Evolutionary conservation across 1,140 invertebrate species (phyloP).

Genomic region (Colletes gigas): DNA sequence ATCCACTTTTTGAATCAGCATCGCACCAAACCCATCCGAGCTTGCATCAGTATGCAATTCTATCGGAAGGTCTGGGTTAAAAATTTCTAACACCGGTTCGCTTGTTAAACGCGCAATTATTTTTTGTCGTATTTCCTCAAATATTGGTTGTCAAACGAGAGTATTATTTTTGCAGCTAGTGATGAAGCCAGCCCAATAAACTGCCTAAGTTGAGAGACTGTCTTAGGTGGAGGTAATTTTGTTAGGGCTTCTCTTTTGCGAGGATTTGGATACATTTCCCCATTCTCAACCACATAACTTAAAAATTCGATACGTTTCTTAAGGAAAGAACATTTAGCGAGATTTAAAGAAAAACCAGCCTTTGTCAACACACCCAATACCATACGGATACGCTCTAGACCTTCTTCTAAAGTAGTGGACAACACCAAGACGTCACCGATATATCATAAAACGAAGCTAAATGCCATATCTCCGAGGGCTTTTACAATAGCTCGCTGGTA

Average conservation of each 20-base stretch:
- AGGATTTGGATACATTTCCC: constrained; percentile 54
- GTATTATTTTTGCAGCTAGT: too few relatives aligned
- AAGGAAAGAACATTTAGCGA: constrained; percentile 69
- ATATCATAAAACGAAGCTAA: constrained; percentile 26
- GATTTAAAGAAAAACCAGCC: constrained; percentile 44
- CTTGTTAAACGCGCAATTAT: background rate
- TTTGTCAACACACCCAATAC: constrained; percentile 48
- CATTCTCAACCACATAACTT: constrained; percentile 52
- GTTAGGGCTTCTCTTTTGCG: constrained; percentile 49
- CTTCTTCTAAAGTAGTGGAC: constrained; percentile 50
- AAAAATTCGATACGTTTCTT: constrained; percentile 65
- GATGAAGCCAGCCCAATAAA: constrained; percentile 64
- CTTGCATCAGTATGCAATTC: constrained; percentile 4
- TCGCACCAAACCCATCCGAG: background rate
- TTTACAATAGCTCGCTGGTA: constrained; percentile 24
- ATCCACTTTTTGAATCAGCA: background rate
- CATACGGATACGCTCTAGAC: constrained; percentile 48
- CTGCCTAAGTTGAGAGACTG: constrained; percentile 62
- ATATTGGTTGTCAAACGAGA: constrained; percentile 46
- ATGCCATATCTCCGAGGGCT: constrained; percentile 29
- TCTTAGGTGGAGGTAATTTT: constrained; percentile 56
- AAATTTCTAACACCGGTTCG: background rate
- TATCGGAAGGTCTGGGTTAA: background rate
- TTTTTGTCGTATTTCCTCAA: background rate
- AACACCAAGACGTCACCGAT: constrained; percentile 54